Percentiles rank a stretch among this genome's conserved stretches.
Conservation (phyloP, 2,797 vertebrate species). For the Mus spretus region DNA sequence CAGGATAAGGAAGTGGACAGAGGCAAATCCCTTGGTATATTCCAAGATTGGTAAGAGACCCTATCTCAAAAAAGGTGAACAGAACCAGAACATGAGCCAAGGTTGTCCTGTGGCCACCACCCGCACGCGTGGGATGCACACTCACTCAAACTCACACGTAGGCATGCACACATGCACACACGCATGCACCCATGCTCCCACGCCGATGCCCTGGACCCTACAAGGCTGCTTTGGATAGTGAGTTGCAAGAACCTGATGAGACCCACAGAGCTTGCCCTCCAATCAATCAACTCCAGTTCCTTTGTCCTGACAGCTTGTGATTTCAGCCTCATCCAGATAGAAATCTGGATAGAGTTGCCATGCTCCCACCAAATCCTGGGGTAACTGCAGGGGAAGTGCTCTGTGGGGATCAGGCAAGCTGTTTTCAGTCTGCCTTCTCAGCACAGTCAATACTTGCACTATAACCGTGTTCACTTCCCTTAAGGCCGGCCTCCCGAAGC, state of each 20-base stretch:
- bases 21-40: neutral
- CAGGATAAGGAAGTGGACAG: neutral
- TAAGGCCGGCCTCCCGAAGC: neutral
- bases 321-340: neutral
- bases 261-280: neutral
- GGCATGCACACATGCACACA: neutral
- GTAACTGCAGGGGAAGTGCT: neutral
- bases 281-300: neutral
- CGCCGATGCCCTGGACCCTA: neutral
- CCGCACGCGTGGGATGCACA: neutral
- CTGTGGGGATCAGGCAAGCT: neutral
- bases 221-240: neutral
- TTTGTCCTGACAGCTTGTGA: neutral
- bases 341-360: neutral
- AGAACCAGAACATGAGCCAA: too few relatives aligned
- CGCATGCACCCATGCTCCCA: neutral
- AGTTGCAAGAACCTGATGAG: neutral
- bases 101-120: neutral
- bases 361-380: neutral
- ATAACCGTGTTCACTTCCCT: neutral
- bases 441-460: neutral
- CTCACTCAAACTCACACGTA: fast-evolving
- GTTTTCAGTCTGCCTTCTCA: neutral
- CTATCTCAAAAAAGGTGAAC: neutral
- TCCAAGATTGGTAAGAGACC: neutral